Evolutionary conservation across 1,140 invertebrate genomes (phyloP).

Genomic region (Hesperophylax magnus): DNA sequence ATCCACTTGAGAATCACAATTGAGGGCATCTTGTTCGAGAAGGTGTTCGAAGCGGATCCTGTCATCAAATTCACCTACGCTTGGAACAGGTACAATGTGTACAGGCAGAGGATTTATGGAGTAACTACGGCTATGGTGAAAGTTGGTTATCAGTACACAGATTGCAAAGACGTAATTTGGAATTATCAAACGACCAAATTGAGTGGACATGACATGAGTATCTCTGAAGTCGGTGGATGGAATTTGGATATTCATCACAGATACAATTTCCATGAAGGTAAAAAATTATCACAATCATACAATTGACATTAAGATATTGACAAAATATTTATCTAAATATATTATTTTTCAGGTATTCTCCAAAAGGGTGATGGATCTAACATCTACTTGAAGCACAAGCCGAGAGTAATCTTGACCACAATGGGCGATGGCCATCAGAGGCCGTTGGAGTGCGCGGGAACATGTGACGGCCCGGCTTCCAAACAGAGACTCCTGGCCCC

Average conservation of each 20-base stretch:
- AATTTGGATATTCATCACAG: conserved; percentile 97
- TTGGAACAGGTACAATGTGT: conserved; percentile 97
- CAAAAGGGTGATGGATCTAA: conserved; percentile 98
- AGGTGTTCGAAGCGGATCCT: conserved; percentile 95
- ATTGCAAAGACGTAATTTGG: conserved; percentile 95
- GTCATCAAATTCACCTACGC: conserved; percentile 96
- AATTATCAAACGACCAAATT: conserved; percentile 95
- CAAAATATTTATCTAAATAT: not conserved
- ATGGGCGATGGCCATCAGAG: conserved; percentile 94
- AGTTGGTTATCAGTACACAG: conserved; percentile 95
- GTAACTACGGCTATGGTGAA: conserved; percentile 93
- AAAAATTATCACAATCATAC: conserved; percentile 11
- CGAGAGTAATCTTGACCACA: conserved; percentile 90
- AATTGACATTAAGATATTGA: not conserved
- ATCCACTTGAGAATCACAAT: conserved; percentile 94
- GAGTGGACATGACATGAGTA: conserved; percentile 96
- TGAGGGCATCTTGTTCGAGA: conserved; percentile 94
- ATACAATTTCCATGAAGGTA: conserved; percentile 97
- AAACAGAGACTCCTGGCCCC: conserved; percentile 91
- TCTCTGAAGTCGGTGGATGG: conserved; percentile 96
- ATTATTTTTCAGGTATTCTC: conserved; percentile 80
- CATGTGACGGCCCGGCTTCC: conserved; percentile 85
- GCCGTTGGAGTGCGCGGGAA: conserved; percentile 80
- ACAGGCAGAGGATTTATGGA: conserved; percentile 93
- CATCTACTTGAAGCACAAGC: conserved; percentile 95